These are phyloP conservation scores for Ditylenchus weischeri DNA, from an alignment of 2,888 invertebrate genomes.

Conservation along the genomic window DNA sequence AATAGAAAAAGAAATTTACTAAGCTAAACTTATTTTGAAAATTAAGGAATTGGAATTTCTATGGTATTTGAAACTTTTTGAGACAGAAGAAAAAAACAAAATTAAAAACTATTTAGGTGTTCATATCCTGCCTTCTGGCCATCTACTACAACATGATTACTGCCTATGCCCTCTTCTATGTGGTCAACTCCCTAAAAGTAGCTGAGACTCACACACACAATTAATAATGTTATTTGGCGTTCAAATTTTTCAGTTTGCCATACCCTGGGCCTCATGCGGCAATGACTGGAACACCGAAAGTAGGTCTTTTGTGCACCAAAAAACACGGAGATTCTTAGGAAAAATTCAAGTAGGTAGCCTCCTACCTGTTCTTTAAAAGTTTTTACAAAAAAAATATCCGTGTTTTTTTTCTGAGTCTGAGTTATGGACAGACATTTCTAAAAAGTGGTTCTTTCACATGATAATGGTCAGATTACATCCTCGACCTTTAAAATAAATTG, in stretches of 20 bases:
- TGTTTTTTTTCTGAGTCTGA: not conserved
- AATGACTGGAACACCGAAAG: slow-evolving; percentile 77
- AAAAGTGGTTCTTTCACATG: too few species aligned
- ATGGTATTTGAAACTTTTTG: slow-evolving; percentile 60
- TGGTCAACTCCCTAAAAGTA: slow-evolving; percentile 66
- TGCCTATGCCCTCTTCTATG: slow-evolving; percentile 64
- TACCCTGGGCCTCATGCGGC: slow-evolving; percentile 84
- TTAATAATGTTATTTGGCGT: too few species aligned
- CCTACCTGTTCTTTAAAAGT: too few species aligned
- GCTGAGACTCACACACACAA: too few species aligned
- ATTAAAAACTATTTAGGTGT: slow-evolving; percentile 39
- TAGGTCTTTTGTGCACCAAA: slow-evolving; percentile 21
- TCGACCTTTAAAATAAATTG: too few species aligned
- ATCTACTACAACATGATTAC: slow-evolving; percentile 66
- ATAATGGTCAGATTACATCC: too few species aligned
- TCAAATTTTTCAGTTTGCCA: slow-evolving; percentile 64
- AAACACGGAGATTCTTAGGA: too few species aligned
- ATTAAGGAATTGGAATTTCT: slow-evolving; percentile 63
- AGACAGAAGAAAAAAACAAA: not conserved
- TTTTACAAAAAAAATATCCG: too few species aligned
- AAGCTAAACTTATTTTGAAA: slow-evolving; percentile 6
- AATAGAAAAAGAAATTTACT: not conserved
- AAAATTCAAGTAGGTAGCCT: too few species aligned
- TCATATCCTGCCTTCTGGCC: slow-evolving; percentile 63
- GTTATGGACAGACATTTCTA: slow-evolving; percentile 5